Evolutionary conservation across 2,888 invertebrate species (phyloP), one percentile per base, ranked within the genome.

Genomic region (Hanleya hanleyi): DNA sequence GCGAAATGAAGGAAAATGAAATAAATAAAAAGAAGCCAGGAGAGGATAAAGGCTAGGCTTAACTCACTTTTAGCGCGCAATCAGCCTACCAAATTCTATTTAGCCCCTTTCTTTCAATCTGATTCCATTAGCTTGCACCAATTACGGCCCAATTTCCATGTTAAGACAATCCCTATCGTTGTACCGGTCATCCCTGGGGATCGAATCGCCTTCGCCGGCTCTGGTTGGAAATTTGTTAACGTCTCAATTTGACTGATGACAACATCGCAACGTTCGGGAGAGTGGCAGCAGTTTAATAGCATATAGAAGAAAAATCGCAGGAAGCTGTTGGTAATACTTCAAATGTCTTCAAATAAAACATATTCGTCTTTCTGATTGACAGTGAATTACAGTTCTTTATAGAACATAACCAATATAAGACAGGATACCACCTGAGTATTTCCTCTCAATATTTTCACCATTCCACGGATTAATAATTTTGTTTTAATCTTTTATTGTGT

Each of bases 21-120:
- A 64, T 64, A 64, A 64, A 64, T 64, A 64, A 64, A 64, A 37
- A 3, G 9, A 22, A 37, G 37, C 64, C 22, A 37, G 38, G 37
- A 26, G 38, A 37, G 15, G 38, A 64, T 64, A 64, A 64, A 64
- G 64, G 64, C 64, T 15, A 1, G 37, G 37, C 64, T 64, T 64
- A 64, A 64, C 64, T 64, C 64, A 37, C 35, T 64, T 64, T 64
- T 64, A 64, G 22, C 3, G 3, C 36, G 22, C 64, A 64, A 64
- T 64, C 64, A 64, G 64, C 36, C 64, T n/a, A 64, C 64, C 64
- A 64, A 64, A 64, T 64, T 64, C 37, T 37, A 64, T 64, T 64
- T 64, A 64, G 37, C 12, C 36, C 26, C 64, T 36, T 64, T 64
- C 64, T 64, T 22, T 64, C 15, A 26, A 22, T 9, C 35, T 64